Evolutionary conservation across 2,888 invertebrate species (phyloP), one percentile per base, ranked within the genome.

Genomic region (Cepaea hortensis): DNA sequence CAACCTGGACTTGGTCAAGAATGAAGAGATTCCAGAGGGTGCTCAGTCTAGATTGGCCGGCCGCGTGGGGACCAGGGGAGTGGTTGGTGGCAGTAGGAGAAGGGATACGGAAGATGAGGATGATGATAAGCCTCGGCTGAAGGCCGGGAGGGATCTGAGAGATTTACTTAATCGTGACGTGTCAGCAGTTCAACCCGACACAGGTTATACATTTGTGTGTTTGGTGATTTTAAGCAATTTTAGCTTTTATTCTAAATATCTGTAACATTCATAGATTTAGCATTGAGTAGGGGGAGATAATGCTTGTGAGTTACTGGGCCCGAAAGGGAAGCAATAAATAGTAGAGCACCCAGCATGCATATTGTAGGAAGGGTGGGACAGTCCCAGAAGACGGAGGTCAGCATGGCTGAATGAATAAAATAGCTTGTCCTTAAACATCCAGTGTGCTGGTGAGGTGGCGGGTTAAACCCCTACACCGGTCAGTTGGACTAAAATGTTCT

Each of bases 131-230:
- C 65, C 85, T 11, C 65, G 55, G n/a, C 68, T 85, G 79, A 81
- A 70, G 23, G 86, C 86, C 55, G 86, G 86, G 15, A 88, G 84
- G 72, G 88, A 88, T 76, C 72, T 88, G 73, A 84, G 88, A 48
- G 87, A 88, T 79, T 65, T 88, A 15, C 68, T 88, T 65, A 87
- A 87, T 65, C 48, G 80, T 50, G 88, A 88, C 2, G 61, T n/a
- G 9, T 48, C 81, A 46, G 70, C 81, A 20, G 70, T 35, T n/a
- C 55, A 77, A 46, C 15, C 75, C 18, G 62, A 70, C 3, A 18
- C 68, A 68, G 76, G 81, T 82, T 79, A 77, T 4, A 50, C 62
- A 13, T 81, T 46, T 23, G 50, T 61, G n/a, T 75, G 65, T 18
- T 73, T 9, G 68, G 18, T n/a, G n/a, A 18, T 20, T 18, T 7